Base-by-base conservation (phyloP, 2,888 invertebrate genomes). In the Acrocera orbiculus region DNA sequence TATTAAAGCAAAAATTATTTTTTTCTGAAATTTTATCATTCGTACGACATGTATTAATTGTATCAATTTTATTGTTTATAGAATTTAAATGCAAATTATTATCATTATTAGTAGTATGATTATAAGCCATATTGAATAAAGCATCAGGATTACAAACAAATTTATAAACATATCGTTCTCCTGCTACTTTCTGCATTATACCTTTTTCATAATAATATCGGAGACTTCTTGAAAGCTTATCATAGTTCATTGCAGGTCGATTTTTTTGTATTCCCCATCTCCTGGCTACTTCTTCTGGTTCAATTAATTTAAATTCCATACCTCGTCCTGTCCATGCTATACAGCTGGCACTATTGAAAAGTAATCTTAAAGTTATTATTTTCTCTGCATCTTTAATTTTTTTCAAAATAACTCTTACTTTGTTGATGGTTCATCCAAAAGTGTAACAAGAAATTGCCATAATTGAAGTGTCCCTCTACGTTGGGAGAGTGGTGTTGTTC, bases 201-300 rank as follows among this genome's bases (percentile, higher is more conserved):
- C 92, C 92, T 56, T 93, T 93, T 58, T 93, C 92, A 56, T 93
- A 93, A 55, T 93, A 93, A 51, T 93, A 93, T n/a, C 93, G 70
- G 25, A 93, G 65, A 0, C 92, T 92, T 6, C 93, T 69, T 24
- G 90, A 90, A 30, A 93, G 63, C 57, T 93, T 93, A 60, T 93
- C 93, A 54, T 93, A 93, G 63, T 93, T 93, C 93, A 93, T 93
- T 0, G 92, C 92, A 0, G 92, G 92, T 0, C 92, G 67, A 63
- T 93, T 93, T 63, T 93, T 93, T 61, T 92, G 92, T 5, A 90
- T 76, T 2, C 93, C 93, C 93, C 93, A 93, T 16, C 90, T 69
- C 11, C 92, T 67, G 3, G 92, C 93, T 41, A 92, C 92, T 69
- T 93, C 92, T 63, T 92, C 92, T 0, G 92, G 93, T 58, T 93